phyloP scores from a whole-genome alignment of 2,888 invertebrate genomes.

The Brenthis daphne region DNA sequence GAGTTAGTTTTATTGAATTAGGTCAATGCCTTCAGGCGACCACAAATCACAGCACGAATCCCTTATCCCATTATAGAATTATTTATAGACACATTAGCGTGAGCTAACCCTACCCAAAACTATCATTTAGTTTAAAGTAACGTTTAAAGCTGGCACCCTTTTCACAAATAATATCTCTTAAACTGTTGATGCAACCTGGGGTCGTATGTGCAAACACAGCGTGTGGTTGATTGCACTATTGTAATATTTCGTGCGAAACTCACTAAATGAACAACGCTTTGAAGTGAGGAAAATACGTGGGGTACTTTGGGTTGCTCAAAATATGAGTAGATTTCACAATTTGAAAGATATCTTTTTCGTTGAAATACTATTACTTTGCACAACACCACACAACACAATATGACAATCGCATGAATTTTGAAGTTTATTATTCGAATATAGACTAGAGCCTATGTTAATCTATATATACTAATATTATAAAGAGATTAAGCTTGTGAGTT shows the following conservation, averaged over 20 bases:
- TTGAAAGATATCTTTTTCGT: not conserved
- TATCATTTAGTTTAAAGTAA: slow-evolving; percentile 16
- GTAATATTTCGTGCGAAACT: slow-evolving; percentile 50
- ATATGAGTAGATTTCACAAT: slow-evolving; percentile 9
- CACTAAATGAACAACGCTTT: slow-evolving; percentile 37
- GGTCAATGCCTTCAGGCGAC: slow-evolving; percentile 54
- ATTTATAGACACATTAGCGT: slow-evolving; percentile 40
- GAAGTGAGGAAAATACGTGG: slow-evolving; percentile 25
- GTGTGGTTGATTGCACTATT: slow-evolving; percentile 75
- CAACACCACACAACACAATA: not conserved
- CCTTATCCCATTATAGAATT: slow-evolving; percentile 41
- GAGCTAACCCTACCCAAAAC: slow-evolving; percentile 29
- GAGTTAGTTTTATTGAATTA: slow-evolving; percentile 46
- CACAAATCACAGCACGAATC: slow-evolving; percentile 54
- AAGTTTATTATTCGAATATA: slow-evolving; percentile 14
- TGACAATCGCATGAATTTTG: not conserved
- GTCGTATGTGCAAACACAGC: slow-evolving; percentile 62
- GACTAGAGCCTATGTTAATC: not conserved
- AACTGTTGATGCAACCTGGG: slow-evolving; percentile 10
- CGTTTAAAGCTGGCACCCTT: slow-evolving; percentile 32
- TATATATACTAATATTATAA: too few relatives aligned
- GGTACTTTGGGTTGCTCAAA: slow-evolving; percentile 4
- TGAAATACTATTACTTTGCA: not conserved
- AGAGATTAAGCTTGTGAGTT: too few relatives aligned
- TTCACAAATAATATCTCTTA: slow-evolving; percentile 26